phyloP scores from a whole-genome alignment of 2,797 vertebrate species.

The Erethizon dorsatum region DNA sequence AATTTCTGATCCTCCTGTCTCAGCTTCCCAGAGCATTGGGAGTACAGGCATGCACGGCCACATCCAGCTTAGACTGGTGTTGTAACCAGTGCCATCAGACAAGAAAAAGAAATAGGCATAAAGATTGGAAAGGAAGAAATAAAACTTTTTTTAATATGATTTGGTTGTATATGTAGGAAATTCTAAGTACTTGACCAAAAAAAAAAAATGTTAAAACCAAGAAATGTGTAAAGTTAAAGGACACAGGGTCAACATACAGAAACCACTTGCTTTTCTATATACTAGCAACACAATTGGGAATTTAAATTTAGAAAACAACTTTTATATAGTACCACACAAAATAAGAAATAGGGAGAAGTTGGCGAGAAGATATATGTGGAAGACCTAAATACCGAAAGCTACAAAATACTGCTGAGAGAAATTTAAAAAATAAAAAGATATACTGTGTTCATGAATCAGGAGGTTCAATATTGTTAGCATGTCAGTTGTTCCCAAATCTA shows the following conservation, averaged over 20 bases:
- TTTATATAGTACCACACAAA: neutral
- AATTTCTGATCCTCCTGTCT: neutral
- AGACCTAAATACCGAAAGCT: neutral
- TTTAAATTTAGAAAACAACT: constrained; percentile 5
- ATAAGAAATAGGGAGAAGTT: neutral
- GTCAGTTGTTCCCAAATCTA: neutral
- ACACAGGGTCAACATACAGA: neutral
- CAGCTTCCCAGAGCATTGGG: neutral
- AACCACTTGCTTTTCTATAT: constrained; percentile 7
- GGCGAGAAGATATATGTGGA: neutral
- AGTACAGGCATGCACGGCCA: neutral
- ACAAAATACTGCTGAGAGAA: neutral
- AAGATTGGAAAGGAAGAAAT: neutral
- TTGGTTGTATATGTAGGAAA: constrained; percentile 20
- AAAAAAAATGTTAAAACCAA: neutral
- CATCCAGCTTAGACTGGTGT: neutral
- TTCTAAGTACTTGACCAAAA: neutral
- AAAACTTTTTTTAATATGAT: neutral
- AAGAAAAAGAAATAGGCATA: constrained; percentile 19
- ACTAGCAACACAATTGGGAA: neutral
- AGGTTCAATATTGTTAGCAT: neutral
- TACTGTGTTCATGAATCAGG: neutral
- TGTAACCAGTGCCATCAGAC: neutral
- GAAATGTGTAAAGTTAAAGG: neutral
- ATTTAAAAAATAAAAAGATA: neutral